These are phyloP conservation scores for Colistium nudipinnis DNA, from an alignment of 2,113 vertebrate species.

Conservation along the genomic window DNA sequence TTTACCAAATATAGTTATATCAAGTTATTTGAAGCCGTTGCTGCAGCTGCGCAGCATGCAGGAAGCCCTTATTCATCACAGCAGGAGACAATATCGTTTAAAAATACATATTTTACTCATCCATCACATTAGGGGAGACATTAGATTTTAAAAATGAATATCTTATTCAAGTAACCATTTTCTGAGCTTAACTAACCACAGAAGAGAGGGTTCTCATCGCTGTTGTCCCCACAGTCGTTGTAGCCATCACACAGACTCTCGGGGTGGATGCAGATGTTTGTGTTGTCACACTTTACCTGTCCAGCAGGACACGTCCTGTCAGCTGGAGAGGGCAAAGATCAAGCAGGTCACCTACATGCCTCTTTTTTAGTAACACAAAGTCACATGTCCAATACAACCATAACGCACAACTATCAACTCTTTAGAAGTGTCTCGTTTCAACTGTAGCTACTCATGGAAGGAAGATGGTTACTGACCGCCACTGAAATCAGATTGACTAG, in stretches of 20 bases:
- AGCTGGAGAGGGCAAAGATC: slow-evolving; percentile 75
- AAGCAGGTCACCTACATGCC: neutral
- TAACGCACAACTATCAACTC: neutral
- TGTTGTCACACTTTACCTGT: slow-evolving; percentile 87
- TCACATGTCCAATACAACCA: neutral
- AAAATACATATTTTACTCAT: no score
- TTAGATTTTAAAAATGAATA: no score
- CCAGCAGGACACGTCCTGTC: slow-evolving; percentile 85
- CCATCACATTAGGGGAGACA: no score
- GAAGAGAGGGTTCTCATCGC: slow-evolving; percentile 79
- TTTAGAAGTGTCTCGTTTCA: neutral
- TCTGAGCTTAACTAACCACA: slow-evolving; percentile 54
- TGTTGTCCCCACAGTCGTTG: slow-evolving; percentile 82
- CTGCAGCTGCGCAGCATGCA: no score
- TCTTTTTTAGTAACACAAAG: neutral
- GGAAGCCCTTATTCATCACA: no score
- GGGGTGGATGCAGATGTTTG: slow-evolving; percentile 90
- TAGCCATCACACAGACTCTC: slow-evolving; percentile 85
- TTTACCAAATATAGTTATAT: no score
- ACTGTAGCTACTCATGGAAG: no score
- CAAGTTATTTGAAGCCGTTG: no score
- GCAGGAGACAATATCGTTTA: no score
- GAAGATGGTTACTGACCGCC: no score
- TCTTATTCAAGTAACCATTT: no score
- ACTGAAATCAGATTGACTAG: no score